Evolutionary conservation across 2,797 vertebrate genomes (phyloP), one percentile per base, ranked within the genome.

Genomic region (Naso thynnoides): DNA sequence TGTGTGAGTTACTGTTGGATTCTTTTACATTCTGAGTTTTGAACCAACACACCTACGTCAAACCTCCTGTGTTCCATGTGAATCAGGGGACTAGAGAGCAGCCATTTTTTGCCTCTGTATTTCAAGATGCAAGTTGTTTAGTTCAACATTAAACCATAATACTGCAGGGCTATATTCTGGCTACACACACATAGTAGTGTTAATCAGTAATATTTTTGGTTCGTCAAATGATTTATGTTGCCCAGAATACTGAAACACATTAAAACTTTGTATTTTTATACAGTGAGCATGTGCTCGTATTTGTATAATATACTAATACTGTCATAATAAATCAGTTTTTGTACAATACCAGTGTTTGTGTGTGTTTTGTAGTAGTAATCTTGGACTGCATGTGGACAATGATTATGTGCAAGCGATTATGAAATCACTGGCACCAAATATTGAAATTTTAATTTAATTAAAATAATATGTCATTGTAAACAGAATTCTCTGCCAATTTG

Each of bases 271-370:
- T 76, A 74, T 88, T 91, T 93, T 91, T 83, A 85, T 87, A 86
- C 59, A 77, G 47, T 83, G 72, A 44, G 39, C 56, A 75, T 86
- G 83, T 81, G 81, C 83, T 84, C 31, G 29, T 84, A 62, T 85
- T 84, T 93, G 89, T 91, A 87, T 85, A 64, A 78, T 85, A 67
- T 89, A 90, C 88, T 88, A 90, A 90, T 90, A 85, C 73, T 93
- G 88, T 91, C 83, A 89, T 83, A 92, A 90, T 93, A 94, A 92
- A 93, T 65, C 53, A 90, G 83, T 81, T 92, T 93, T 93, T 94
- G 81, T 91, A 92, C 64, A 81, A 81, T 70, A 88, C 18, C 50
- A 18, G 41, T 52, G 27, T 70, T 61, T 31, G 36, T 65, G n/a
- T 78, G 61, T 76, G 23, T 49, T 45, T 45, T 63, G 42, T 59